Evolutionary conservation across 2,888 invertebrate species (phyloP), one percentile per base, ranked within the genome.

Genomic region (Dioctria rufipes): DNA sequence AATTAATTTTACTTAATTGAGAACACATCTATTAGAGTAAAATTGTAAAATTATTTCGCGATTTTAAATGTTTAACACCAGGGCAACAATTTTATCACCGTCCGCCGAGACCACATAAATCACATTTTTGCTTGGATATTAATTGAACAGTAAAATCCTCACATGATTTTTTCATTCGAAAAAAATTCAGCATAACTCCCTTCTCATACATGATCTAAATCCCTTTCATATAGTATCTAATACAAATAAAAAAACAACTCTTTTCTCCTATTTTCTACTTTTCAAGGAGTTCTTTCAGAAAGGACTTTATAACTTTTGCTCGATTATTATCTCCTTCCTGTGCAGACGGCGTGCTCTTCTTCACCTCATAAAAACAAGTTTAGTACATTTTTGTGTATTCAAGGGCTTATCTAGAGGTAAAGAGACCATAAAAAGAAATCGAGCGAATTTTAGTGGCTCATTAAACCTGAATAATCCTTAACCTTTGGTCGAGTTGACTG

Each of bases 361-460:
- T 58, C 73, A 73, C 73, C 58, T 73, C 73, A 58, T 73, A 73
- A 73, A 54, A 73, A 60, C 73, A 3, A 54, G 54, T 54, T 54
- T 54, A 54, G 54, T 54, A 54, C 54, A 54, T 54, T 54, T 54
- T 54, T 3, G 54, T 54, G 54, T 54, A 54, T 54, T 54, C 54
- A 54, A 54, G 54, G 58, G 73, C 73, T 73, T 73, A 73, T 73
- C 73, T 73, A 58, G 73, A 73, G 58, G 73, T 73, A 73, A 60
- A 73, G 54, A 54, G 73, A 60, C 73, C 60, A 73, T 73, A 73
- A 73, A 73, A 73, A 40, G 73, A 73, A 73, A 73, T 60, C 58
- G 73, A 60, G 73, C 58, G 60, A 73, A 73, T 60, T 73, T 73
- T 73, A 73, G 73, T 73, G 73, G 73, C 73, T 73, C 73, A 73